Conservation (phyloP, 2,888 invertebrate genomes). For the Ephialtes manifestator region DNA sequence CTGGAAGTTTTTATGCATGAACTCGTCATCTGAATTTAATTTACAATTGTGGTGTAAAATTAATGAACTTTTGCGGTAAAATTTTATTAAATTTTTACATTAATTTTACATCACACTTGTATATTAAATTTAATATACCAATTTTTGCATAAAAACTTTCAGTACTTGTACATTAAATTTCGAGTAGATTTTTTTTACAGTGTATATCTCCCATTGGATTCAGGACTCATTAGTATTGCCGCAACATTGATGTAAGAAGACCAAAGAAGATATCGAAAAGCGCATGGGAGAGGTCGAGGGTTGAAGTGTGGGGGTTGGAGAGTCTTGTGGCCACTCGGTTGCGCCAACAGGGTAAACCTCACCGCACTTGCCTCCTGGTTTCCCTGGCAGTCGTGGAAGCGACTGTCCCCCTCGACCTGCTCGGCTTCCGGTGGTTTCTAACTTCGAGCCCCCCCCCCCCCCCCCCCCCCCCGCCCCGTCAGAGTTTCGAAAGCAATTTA, state of each 20-base stretch:
- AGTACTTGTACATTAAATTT: no score
- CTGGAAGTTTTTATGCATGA: no score
- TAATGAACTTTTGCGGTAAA: no score
- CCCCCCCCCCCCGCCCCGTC: constrained; percentile 44
- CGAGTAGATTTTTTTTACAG: no score
- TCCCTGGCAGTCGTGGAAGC: constrained; percentile 12
- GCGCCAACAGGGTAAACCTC: constrained; percentile 63
- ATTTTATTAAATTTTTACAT: no score
- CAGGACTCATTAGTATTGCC: background rate
- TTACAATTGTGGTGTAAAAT: no score
- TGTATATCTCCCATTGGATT: no score
- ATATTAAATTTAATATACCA: no score
- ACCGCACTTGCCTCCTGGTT: constrained; percentile 57
- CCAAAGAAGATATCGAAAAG: constrained; percentile 21
- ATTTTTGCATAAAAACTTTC: no score
- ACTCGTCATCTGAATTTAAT: no score
- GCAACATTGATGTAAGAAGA: background rate
- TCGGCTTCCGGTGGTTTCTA: constrained; percentile 63
- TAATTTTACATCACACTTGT: no score
- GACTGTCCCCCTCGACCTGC: constrained; percentile 39
- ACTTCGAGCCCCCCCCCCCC: constrained; percentile 51
- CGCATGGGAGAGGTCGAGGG: constrained; percentile 22
- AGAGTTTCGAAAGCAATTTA: constrained; percentile 70
- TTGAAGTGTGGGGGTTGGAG: constrained; percentile 38
- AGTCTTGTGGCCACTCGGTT: constrained; percentile 70